Conservation (phyloP, 2,888 invertebrate genomes). For the Nephrocerus scutellatus region DNA sequence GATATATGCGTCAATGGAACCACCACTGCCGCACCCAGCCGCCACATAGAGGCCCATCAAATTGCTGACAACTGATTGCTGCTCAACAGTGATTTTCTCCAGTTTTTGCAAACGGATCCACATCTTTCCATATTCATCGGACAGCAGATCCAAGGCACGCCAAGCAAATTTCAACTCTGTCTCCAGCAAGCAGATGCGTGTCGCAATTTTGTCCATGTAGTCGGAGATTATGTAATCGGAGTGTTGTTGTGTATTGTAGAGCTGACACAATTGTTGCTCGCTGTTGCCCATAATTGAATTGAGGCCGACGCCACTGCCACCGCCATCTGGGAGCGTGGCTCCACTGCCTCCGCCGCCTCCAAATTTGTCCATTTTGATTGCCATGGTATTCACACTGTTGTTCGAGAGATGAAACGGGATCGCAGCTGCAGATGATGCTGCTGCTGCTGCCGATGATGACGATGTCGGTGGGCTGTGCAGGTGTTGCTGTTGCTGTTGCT, state of each 20-base stretch:
- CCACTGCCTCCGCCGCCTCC: constrained; percentile 9
- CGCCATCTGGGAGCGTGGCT: neutral
- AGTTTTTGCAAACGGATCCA: constrained; percentile 86
- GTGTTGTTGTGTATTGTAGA: constrained; percentile 51
- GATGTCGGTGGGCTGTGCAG: constrained; percentile 4
- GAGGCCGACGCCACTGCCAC: constrained; percentile 5
- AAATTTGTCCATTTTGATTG: constrained; percentile 9
- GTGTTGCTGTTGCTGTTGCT: constrained; percentile 8
- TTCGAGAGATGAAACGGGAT: constrained; percentile 14
- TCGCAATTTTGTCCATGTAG: constrained; percentile 85
- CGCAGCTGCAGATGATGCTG: constrained; percentile 14
- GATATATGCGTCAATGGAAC: constrained; percentile 18
- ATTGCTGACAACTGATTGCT: constrained; percentile 84
- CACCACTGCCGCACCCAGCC: constrained; percentile 12
- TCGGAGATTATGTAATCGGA: constrained; percentile 76
- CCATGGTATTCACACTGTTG: constrained; percentile 16
- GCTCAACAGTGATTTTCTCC: constrained; percentile 78
- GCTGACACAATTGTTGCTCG: constrained; percentile 39
- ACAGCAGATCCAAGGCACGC: constrained; percentile 82
- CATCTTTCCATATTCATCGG: constrained; percentile 89
- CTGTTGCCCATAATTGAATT: constrained; percentile 20
- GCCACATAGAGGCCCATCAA: constrained; percentile 52
- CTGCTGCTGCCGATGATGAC: constrained; percentile 8
- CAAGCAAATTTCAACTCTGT: constrained; percentile 88
- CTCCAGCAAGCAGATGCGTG: constrained; percentile 78